Evolutionary conservation across 2,797 vertebrate species (phyloP), one percentile per base, ranked within the genome.

Genomic region (Dendrocincla fuliginosa): DNA sequence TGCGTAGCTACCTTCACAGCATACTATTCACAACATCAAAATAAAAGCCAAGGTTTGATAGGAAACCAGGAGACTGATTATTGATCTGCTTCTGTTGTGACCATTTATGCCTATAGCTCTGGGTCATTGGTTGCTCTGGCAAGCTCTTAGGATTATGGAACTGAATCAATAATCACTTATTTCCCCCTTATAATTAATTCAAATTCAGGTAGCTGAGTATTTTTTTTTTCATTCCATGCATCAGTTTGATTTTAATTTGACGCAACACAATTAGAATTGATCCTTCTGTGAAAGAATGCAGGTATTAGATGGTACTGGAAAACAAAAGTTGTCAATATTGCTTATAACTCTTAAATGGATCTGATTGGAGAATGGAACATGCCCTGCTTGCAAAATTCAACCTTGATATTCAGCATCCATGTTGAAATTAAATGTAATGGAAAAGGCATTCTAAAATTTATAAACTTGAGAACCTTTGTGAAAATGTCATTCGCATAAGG

Each of bases 221-320:
- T 50, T 60, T 61, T 86, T 41, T 61, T 80, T 94, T 50, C 5
- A 32, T 65, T 71, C 63, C 12, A 61, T 78, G 16, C 50, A 74
- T 24, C 39, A 55, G n/a, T 93, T 74, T 86, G 37, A 18, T 96
- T 89, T 85, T 49, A 81, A 52, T 53, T 69, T 84, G 56, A 32
- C n/a, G 27, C 22, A 53, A 13, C 49, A 77, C 46, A 82, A 41
- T 70, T 61, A 46, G 41, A 92, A 83, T 97, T 88, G 87, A 90
- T 95, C 24, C 16, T 74, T 65, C 37, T 68, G 28, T 86, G 82
- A 74, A 84, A 95, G 82, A 80, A 68, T 33, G 50, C 18, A 55
- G 32, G 14, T 84, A 28, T 93, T 92, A 93, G 64, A 71, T 86
- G 50, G 64, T 91, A 87, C 75, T 73, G 93, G 82, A 57, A 90